These are phyloP conservation scores for Tenualosa thibaudeaui DNA, from an alignment of 2,797 vertebrate genomes.

Conservation along the genomic window DNA sequence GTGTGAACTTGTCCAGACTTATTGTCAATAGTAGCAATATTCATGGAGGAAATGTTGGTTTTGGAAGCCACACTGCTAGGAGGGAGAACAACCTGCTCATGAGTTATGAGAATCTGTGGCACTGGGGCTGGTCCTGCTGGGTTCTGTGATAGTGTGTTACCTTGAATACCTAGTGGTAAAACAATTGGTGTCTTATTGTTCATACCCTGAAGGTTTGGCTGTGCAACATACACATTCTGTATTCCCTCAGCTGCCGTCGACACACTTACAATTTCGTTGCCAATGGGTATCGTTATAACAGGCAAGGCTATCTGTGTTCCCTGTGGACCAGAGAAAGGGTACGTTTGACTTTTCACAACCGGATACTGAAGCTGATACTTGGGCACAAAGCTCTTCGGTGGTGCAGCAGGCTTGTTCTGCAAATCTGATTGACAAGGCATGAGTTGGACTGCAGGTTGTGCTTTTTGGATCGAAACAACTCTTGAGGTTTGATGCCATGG, in stretches of 20 bases:
- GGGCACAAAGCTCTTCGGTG: slow-evolving; percentile 80
- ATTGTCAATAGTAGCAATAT: slow-evolving; percentile 68
- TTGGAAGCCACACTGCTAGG: slow-evolving; percentile 68
- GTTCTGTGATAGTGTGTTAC: slow-evolving; percentile 71
- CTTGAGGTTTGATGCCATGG: slow-evolving; percentile 75
- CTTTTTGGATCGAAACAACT: slow-evolving; percentile 72
- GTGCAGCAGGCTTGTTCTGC: slow-evolving; percentile 61
- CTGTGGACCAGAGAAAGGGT: slow-evolving; percentile 71
- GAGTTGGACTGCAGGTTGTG: slow-evolving; percentile 65
- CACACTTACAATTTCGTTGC: slow-evolving; percentile 66
- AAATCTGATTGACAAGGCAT: slow-evolving; percentile 64
- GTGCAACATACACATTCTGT: slow-evolving; percentile 72
- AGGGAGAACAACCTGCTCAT: slow-evolving; percentile 81
- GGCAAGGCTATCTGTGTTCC: slow-evolving; percentile 71
- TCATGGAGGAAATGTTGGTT: slow-evolving; percentile 61
- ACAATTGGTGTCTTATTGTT: slow-evolving; percentile 73
- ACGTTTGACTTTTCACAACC: slow-evolving; percentile 74
- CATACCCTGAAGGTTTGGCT: slow-evolving; percentile 66
- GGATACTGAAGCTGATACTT: slow-evolving; percentile 91
- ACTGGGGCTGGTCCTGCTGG: slow-evolving; percentile 75
- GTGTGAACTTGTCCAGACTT: slow-evolving; percentile 70
- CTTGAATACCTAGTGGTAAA: slow-evolving; percentile 75
- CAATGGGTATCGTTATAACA: slow-evolving; percentile 74
- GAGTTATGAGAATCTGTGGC: slow-evolving; percentile 94
- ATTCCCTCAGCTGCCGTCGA: slow-evolving; percentile 71